A percentile compares a stretch with the other conserved stretches of the same genome.
phyloP scores from a whole-genome alignment of 2,888 invertebrate species.

The Drosophila ezoana region DNA sequence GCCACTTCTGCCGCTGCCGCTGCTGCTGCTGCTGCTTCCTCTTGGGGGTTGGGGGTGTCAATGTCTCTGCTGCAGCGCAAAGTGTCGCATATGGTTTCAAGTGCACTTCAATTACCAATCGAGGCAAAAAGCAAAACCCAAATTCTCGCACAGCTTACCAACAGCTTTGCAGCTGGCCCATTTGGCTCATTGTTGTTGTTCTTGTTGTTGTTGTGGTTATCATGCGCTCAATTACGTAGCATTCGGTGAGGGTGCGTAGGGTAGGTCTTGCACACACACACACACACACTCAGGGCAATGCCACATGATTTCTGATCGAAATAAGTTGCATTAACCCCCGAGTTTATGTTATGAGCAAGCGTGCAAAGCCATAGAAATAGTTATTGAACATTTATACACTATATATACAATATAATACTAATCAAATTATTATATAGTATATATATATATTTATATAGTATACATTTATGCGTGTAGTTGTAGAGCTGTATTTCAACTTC shows the following conservation, averaged over 20 bases:
- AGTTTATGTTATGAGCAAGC: background rate
- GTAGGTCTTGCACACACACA: conserved; percentile 38
- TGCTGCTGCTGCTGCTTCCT: no score
- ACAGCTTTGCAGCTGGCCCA: conserved; percentile 45
- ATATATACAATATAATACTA: background rate
- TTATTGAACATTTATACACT: background rate
- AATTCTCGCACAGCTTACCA: conserved; percentile 19
- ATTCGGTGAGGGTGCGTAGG: conserved; percentile 34
- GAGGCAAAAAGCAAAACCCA: conserved; percentile 13
- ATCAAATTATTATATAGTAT: background rate
- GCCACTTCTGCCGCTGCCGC: no score
- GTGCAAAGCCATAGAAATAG: background rate
- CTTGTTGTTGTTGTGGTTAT: conserved; percentile 48
- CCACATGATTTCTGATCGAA: conserved; percentile 26
- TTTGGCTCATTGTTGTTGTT: conserved; percentile 12
- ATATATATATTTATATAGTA: background rate
- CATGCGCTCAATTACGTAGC: conserved; percentile 66
- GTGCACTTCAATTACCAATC: conserved; percentile 76
- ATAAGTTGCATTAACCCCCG: background rate
- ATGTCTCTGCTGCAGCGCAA: conserved; percentile 38
- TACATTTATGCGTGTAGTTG: no score
- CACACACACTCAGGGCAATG: conserved; percentile 24
- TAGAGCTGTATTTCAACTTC: background rate
- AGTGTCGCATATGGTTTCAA: conserved; percentile 81
- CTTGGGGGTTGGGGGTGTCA: conserved; percentile 33